Percentiles rank a stretch among this genome's conserved stretches.
Conservation (phyloP, 2,888 invertebrate species). For the Nomada lathburiana region DNA sequence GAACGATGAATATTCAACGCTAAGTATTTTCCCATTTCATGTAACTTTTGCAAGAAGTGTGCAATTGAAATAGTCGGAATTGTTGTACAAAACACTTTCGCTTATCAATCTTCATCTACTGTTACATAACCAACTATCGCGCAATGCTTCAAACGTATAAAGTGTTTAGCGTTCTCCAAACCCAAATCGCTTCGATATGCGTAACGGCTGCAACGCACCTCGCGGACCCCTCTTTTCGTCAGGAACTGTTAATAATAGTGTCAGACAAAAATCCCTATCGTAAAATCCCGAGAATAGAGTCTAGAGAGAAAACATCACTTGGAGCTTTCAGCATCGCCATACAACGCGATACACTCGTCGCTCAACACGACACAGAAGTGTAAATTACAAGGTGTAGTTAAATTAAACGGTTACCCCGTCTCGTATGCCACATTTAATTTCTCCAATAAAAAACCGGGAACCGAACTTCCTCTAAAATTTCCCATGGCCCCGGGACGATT, state of each 20-base stretch:
- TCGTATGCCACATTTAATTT: no score
- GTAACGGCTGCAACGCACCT: background rate
- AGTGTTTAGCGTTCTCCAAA: background rate
- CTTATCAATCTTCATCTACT: constrained; percentile 12
- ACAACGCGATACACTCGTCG: background rate
- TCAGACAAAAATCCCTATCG: background rate
- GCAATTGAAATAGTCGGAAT: background rate
- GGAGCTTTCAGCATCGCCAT: background rate
- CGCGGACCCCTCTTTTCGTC: background rate
- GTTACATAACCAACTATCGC: constrained; percentile 2
- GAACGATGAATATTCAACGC: constrained; percentile 10
- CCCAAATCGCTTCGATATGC: constrained; percentile 1
- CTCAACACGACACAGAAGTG: no score
- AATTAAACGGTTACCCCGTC: no score
- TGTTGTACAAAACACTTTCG: constrained; percentile 8
- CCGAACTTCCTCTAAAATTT: no score
- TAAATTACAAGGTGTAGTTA: no score
- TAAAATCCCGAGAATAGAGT: background rate
- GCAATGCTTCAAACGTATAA: background rate
- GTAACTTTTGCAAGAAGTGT: no score
- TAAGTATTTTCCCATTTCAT: background rate
- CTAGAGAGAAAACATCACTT: background rate
- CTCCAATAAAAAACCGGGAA: no score
- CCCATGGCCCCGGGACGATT: no score
- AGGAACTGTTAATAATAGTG: background rate